A percentile compares a stretch with the other conserved stretches of the same genome.
phyloP scores from a whole-genome alignment of 92 coral and sea anemone species.

The Galaxea fascicularis region DNA sequence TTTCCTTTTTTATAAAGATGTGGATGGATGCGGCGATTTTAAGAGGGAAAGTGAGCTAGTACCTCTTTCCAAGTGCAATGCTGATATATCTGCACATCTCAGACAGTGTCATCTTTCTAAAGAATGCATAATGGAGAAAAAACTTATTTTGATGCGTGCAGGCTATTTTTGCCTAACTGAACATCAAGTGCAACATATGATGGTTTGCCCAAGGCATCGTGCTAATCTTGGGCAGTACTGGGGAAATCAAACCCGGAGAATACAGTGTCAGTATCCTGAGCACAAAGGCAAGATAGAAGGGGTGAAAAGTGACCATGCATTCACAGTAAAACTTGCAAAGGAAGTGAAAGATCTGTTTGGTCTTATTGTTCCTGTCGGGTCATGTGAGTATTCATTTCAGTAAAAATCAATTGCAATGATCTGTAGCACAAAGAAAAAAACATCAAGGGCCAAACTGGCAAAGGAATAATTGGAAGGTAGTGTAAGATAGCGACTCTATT shows the following conservation, averaged over 20 bases:
- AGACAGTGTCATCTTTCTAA: background rate
- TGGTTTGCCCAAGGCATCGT: conserved; percentile 53
- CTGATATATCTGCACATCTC: conserved; percentile 39
- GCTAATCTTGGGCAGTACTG: conserved; percentile 54
- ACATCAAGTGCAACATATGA: conserved; percentile 16
- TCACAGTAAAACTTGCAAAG: too few species aligned
- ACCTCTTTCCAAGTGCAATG: background rate
- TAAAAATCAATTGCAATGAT: background rate
- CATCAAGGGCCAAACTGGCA: background rate
- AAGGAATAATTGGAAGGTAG: background rate
- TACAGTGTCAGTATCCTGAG: conserved; percentile 19
- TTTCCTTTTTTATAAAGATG: conserved; percentile 30
- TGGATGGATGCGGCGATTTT: conserved; percentile 45
- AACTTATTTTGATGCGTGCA: background rate
- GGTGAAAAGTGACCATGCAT: too few species aligned
- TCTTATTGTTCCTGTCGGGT: conserved; percentile 55
- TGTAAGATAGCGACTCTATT: background rate
- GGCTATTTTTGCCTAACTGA: too few species aligned
- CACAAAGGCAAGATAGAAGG: too few species aligned
- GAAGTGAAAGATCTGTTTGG: too few species aligned
- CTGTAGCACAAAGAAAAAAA: background rate
- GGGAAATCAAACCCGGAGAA: conserved; percentile 41
- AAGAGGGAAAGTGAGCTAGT: conserved; percentile 3
- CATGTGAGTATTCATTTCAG: conserved; percentile 59
- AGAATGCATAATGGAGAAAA: background rate